Conservation (phyloP, 2,888 invertebrate genomes). For the Drosophila putrida region DNA sequence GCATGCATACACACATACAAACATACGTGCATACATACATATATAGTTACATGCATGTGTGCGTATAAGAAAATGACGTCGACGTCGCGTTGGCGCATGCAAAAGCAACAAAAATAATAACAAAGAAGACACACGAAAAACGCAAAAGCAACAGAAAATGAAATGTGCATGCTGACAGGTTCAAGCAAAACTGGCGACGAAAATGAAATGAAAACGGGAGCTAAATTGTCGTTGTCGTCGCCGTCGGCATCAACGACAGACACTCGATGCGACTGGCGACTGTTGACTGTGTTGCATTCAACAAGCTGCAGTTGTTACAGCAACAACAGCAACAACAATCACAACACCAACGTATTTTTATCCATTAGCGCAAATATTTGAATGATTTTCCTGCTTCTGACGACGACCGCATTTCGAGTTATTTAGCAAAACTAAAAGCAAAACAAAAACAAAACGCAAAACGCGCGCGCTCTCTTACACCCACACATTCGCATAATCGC, state of each 20-base stretch:
- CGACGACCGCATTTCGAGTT: conserved; percentile 60
- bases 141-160: conserved; percentile 59
- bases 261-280: conserved; percentile 18
- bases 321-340: too few species aligned
- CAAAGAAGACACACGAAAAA: conserved; percentile 46
- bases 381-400: conserved; percentile 46
- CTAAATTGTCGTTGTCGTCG: conserved; percentile 46
- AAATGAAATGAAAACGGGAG: conserved; percentile 63
- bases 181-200: conserved; percentile 54
- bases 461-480: conserved; percentile 50
- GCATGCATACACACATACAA: conserved; percentile 18
- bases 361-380: conserved; percentile 68
- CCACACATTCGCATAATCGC: conserved; percentile 23
- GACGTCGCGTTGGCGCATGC: conserved; percentile 16
- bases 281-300: conserved; percentile 53
- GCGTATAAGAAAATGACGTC: conserved; percentile 42
- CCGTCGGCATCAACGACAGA: conserved; percentile 32
- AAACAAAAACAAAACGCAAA: conserved; percentile 49
- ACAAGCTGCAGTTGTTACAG: conserved; percentile 53
- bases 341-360: conserved; percentile 58
- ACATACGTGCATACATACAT: conserved; percentile 3
- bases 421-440: conserved; percentile 54
- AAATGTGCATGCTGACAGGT: conserved; percentile 67
- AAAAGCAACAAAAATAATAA: conserved; percentile 26
- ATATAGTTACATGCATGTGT: conserved; percentile 11